Base-by-base conservation (phyloP, 2,113 vertebrate genomes). In the Agapornis roseicollis region DNA sequence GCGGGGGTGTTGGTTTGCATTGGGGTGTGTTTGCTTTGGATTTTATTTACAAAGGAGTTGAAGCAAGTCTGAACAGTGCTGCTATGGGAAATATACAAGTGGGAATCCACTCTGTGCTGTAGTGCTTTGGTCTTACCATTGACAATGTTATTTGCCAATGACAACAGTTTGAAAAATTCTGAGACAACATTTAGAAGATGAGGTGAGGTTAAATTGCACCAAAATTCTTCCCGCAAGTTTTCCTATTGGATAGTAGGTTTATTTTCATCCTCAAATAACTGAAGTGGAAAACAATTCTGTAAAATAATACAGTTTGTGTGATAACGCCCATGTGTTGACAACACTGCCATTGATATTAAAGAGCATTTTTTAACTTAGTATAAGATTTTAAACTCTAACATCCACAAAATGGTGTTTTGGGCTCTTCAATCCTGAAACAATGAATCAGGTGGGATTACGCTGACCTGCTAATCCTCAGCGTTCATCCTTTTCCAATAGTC, bases 401-500 rank as follows among this genome's bases (percentile, higher is more conserved):
- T 55, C 82, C 60, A 58, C 83, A 49, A 49, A 88, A 53, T 5
- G 71, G 70, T 87, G 90, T 86, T 95, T 68, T 91, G 88, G 88
- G 92, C 85, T 94, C 77, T 52, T 23, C 19, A 29, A 66, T 65
- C 58, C 85, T 89, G 88, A 86, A 87, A 55, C 87, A 70, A 80
- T 37, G 92, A 89, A 93, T 80, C 91, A 73, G 93, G 76, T 94
- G 97, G 97, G 98, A 97, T 96, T 96, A 95, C 55, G 4, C 92
- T 97, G 98, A 97, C 96, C 97, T 39, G 46, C 97, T 98, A 97
- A 98, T 98, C 97, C 98, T 70, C 55, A 11, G 88, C 65, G 79
- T 85, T 92, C 97, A 95, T 97, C 98, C 97, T 97, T 97, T 96
- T 96, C 97, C 97, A 97, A 97, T 95, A 95, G 97, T 93, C 97